phyloP scores from a whole-genome alignment of 92 coral and sea anemone genomes.

The Diadumene lineata region DNA sequence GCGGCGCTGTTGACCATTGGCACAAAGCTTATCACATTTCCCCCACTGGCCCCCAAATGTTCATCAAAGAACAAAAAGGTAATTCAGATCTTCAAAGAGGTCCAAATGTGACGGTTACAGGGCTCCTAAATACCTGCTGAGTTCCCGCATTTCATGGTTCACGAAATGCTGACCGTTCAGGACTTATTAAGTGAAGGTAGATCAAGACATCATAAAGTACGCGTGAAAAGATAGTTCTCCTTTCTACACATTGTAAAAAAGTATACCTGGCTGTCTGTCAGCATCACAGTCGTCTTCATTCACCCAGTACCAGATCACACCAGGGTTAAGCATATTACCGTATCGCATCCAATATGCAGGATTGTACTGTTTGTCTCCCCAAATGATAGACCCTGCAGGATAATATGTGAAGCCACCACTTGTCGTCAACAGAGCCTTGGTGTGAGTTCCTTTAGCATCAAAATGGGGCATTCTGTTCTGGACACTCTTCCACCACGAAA shows the following conservation, averaged over 20 bases:
- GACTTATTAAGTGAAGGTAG: too few species aligned
- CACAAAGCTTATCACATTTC: slow-evolving; percentile 64
- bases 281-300: slow-evolving; percentile 65
- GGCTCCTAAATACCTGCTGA: not conserved
- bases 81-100: not conserved
- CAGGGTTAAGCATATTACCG: slow-evolving; percentile 51
- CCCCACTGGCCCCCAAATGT: slow-evolving; percentile 68
- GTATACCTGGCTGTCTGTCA: slow-evolving; percentile 46
- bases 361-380: slow-evolving; percentile 29
- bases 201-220: too few species aligned
- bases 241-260: not conserved
- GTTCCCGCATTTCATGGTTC: not conserved
- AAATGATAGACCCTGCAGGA: slow-evolving; percentile 47
- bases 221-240: too few species aligned
- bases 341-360: slow-evolving; percentile 51
- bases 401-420: slow-evolving; percentile 18
- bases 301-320: slow-evolving; percentile 68
- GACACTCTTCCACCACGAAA: slow-evolving; percentile 24
- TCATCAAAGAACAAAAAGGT: too few species aligned
- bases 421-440: slow-evolving; percentile 47
- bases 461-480: slow-evolving; percentile 65
- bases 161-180: not conserved
- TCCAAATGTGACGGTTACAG: not conserved
- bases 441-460: slow-evolving; percentile 27
- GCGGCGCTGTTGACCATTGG: slow-evolving; percentile 44